Conservation (phyloP, 2,888 invertebrate genomes). For the Heterodera filipjevi region DNA sequence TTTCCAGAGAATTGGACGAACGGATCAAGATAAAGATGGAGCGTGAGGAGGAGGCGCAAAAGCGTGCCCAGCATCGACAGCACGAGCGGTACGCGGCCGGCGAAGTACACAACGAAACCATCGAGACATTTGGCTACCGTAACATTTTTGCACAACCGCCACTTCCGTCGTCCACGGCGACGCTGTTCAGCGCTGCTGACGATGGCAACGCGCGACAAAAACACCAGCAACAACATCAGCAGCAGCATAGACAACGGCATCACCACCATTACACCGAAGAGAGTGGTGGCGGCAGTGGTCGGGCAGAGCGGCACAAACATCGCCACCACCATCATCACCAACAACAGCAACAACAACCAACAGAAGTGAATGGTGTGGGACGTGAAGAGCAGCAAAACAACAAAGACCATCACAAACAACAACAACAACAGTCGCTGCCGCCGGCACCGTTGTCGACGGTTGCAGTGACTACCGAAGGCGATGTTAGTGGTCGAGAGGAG, state of each 20-base stretch:
- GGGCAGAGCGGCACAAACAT: background rate
- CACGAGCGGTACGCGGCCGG: conserved; percentile 15
- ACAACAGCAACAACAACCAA: too few relatives aligned
- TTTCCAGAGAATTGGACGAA: conserved; percentile 16
- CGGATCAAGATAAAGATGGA: conserved; percentile 22
- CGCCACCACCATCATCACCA: too few relatives aligned
- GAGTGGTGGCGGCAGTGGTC: background rate
- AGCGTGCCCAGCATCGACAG: conserved; percentile 16
- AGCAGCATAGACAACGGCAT: background rate
- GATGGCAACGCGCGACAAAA: background rate
- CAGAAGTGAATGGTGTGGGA: too few relatives aligned
- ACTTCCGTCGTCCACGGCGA: background rate
- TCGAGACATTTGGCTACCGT: conserved; percentile 23
- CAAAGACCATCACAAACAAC: too few relatives aligned
- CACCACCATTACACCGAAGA: background rate
- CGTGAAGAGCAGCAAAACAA: too few relatives aligned
- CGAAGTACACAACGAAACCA: conserved; percentile 15
- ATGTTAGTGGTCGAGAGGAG: too few relatives aligned
- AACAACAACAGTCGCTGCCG: too few relatives aligned
- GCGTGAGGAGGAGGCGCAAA: conserved; percentile 27
- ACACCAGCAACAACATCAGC: background rate
- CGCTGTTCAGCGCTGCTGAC: background rate
- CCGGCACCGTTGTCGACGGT: too few relatives aligned
- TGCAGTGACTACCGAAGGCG: too few relatives aligned
- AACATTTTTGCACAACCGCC: conserved; percentile 1